Percentiles rank a stretch among this genome's conserved stretches.
phyloP scores from a whole-genome alignment of 2,888 invertebrate species.

The Agrilus cyanescens region DNA sequence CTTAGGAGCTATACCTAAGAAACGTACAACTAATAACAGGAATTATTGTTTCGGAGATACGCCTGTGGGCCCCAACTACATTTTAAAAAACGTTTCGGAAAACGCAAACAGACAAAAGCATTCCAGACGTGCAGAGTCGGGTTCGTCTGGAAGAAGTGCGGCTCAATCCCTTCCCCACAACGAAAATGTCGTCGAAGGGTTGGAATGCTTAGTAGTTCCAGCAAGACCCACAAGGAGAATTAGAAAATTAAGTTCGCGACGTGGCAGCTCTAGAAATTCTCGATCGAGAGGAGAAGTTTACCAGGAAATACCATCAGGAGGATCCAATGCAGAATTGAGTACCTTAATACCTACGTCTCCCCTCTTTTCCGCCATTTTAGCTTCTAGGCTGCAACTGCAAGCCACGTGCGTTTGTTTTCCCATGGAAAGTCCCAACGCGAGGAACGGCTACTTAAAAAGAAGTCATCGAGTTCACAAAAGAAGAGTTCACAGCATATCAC shows the following conservation, averaged over 20 bases:
- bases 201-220: slow-evolving; percentile 34
- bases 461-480: slow-evolving; percentile 27
- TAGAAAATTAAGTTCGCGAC: slow-evolving; percentile 16
- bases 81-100: slow-evolving; percentile 31
- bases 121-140: slow-evolving; percentile 14
- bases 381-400: slow-evolving; percentile 44
- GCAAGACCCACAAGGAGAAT: slow-evolving; percentile 21
- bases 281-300: slow-evolving; percentile 34
- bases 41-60: slow-evolving; percentile 14
- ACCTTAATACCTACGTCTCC: slow-evolving; percentile 45
- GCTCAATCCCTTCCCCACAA: slow-evolving; percentile 24
- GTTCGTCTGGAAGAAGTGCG: slow-evolving; percentile 16
- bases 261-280: slow-evolving; percentile 35
- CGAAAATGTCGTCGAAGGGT: slow-evolving; percentile 25
- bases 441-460: slow-evolving; percentile 20
- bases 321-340: slow-evolving; percentile 53
- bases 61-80: slow-evolving; percentile 15
- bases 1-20: slow-evolving; percentile 62
- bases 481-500: slow-evolving; percentile 31
- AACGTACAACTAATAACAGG: slow-evolving; percentile 26
- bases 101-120: slow-evolving; percentile 23
- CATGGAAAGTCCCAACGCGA: slow-evolving; percentile 22
- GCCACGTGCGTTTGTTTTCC: slow-evolving; percentile 34
- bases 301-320: slow-evolving; percentile 43
- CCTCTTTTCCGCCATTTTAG: slow-evolving; percentile 51